Conservation (phyloP, 2,113 vertebrate genomes). For the Pagrus major region DNA sequence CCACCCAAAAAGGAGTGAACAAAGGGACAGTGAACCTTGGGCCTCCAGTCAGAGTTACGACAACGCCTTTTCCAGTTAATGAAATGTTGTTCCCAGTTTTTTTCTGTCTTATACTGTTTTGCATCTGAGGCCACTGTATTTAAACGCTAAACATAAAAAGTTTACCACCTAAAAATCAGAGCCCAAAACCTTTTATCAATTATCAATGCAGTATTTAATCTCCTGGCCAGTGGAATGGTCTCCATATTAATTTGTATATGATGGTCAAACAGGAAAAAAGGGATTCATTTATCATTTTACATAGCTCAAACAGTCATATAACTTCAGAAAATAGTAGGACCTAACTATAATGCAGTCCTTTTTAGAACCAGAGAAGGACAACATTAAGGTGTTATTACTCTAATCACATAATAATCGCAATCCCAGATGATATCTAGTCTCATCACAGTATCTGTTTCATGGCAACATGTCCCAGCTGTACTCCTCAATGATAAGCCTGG, state of each 20-base stretch:
- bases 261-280: not conserved
- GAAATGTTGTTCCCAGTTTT: not conserved
- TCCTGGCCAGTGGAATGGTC: not conserved
- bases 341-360: not conserved
- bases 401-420: conserved; percentile 13
- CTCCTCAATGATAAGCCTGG: conserved; percentile 28
- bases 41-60: not conserved
- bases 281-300: not conserved
- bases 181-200: not conserved
- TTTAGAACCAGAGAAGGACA: conserved; percentile 7
- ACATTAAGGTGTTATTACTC: conserved; percentile 25
- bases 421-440: conserved; percentile 21
- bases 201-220: not conserved
- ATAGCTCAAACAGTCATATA: not conserved
- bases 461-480: conserved; percentile 13
- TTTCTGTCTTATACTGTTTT: not conserved
- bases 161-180: not conserved
- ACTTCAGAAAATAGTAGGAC: not conserved
- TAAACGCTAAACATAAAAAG: not conserved
- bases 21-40: not conserved
- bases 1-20: not conserved
- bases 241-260: not conserved
- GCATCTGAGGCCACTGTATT: not conserved
- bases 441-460: conserved; percentile 25
- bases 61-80: not conserved